These are phyloP conservation scores for Anastrepha obliqua DNA, from an alignment of 1,140 invertebrate species.

Conservation along the genomic window DNA sequence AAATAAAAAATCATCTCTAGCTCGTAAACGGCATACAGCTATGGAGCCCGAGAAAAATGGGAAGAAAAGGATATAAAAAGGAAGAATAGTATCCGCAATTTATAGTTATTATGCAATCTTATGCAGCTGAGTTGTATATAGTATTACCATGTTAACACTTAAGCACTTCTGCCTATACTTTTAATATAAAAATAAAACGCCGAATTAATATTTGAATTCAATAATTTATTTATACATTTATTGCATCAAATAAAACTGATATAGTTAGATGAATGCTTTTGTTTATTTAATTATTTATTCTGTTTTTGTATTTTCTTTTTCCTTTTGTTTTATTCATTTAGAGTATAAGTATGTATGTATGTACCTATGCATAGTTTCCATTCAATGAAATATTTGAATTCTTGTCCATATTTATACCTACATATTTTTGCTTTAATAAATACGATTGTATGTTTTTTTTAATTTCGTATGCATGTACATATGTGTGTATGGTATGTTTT, in stretches of 20 bases:
- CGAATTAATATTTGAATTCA: constrained; percentile 14
- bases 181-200: background rate
- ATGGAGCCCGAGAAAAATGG: no score
- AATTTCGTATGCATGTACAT: background rate
- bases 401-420: background rate
- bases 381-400: constrained; percentile 25
- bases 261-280: constrained; percentile 37
- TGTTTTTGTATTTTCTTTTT: background rate
- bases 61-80: no score
- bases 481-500: background rate
- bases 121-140: no score
- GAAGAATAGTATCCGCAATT: no score
- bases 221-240: constrained; percentile 53
- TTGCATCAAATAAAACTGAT: constrained; percentile 45
- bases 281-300: background rate
- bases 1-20: no score
- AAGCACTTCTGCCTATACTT: no score
- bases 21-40: no score
- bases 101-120: no score
- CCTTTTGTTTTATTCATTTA: background rate
- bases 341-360: constrained; percentile 16
- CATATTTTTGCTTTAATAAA: background rate
- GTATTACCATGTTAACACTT: no score
- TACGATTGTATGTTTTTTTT: background rate
- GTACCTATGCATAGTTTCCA: constrained; percentile 4